These are phyloP conservation scores for Halictus rubicundus DNA, from an alignment of 1,140 invertebrate genomes.

Conservation along the genomic window DNA sequence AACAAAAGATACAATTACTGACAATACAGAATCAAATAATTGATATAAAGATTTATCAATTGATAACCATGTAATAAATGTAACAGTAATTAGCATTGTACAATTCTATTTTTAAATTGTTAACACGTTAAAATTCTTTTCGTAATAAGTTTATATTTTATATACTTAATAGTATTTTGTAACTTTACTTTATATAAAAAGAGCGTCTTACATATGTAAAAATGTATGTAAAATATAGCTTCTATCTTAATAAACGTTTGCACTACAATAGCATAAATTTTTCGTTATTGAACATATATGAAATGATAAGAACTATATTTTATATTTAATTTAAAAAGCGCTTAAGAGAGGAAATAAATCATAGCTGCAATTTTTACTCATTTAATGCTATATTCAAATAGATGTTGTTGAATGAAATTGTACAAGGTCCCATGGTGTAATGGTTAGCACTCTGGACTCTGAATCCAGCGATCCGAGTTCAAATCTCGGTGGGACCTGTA, in stretches of 20 bases:
- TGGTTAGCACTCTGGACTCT: constrained; percentile 89
- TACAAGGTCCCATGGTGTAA: constrained; percentile 74
- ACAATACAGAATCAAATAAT: not conserved
- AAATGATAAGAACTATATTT: not conserved
- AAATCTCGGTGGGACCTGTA: constrained; percentile 81
- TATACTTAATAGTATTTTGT: not conserved
- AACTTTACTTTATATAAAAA: not conserved
- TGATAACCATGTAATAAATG: not conserved
- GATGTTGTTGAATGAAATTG: rapidly evolving
- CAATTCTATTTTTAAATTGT: not conserved
- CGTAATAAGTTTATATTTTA: not conserved
- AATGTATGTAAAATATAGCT: not conserved
- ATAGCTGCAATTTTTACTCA: not conserved
- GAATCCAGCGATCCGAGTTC: constrained; percentile 87
- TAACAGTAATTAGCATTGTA: not conserved
- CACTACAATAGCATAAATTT: not conserved
- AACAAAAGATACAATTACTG: not conserved
- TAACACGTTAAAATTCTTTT: not conserved
- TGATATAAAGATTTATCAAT: constrained; percentile 7
- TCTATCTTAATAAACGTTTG: not conserved
- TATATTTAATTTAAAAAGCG: not conserved
- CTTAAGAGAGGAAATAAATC: no score
- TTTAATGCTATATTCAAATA: rapidly evolving
- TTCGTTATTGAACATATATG: not conserved
- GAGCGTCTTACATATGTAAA: not conserved